Evolutionary conservation across 2,797 vertebrate species (phyloP).

Genomic region (Sitta carolinensis): DNA sequence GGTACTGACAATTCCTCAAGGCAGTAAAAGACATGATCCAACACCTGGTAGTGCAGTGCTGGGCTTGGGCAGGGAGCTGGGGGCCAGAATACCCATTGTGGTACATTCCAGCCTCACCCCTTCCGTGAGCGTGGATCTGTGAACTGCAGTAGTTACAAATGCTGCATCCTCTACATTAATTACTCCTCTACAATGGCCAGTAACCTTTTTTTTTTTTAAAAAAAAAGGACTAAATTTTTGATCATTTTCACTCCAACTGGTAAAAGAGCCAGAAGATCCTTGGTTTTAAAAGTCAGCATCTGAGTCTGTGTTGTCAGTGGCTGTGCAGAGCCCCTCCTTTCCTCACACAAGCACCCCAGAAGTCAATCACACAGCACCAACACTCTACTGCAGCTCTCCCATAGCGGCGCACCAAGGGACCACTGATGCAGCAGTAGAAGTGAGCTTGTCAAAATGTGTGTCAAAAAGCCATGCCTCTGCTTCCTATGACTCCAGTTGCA

Average conservation of each 20-base stretch:
- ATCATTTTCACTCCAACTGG: neutral
- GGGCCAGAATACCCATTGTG: too few relatives aligned
- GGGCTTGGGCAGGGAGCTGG: neutral
- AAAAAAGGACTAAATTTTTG: neutral
- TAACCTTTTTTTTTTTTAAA: neutral
- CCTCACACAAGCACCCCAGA: neutral
- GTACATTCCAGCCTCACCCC: neutral
- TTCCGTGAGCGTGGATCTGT: too few relatives aligned
- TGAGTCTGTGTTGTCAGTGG: neutral
- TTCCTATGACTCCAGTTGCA: neutral
- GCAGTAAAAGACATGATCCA: neutral
- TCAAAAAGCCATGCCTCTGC: neutral
- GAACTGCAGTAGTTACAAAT: neutral
- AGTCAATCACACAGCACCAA: neutral
- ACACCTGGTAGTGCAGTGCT: too few relatives aligned
- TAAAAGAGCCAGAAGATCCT: neutral
- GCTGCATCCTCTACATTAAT: accelerated
- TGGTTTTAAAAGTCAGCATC: neutral
- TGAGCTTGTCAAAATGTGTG: neutral
- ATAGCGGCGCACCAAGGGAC: accelerated
- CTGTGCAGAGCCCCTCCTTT: accelerated
- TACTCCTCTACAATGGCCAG: neutral
- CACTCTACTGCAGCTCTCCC: neutral
- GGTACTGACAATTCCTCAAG: neutral
- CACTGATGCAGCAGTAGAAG: neutral